Percentiles rank a stretch among this genome's conserved stretches.
Conservation (phyloP, 2,797 vertebrate genomes). For the Fistularia commersonii region DNA sequence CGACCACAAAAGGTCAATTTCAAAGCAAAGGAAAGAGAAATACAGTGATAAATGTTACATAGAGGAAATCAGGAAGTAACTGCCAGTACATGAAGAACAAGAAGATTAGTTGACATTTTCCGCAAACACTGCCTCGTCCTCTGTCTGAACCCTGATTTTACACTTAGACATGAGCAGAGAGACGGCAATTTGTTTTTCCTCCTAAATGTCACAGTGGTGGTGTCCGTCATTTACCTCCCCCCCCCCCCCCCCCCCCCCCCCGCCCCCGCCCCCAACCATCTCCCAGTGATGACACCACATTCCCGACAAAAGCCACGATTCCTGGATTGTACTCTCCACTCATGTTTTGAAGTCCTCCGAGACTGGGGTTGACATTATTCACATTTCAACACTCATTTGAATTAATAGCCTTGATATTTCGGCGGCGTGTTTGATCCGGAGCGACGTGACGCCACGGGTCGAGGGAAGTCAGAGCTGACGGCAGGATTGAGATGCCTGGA, state of each 20-base stretch:
- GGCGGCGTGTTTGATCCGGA: conserved; percentile 2
- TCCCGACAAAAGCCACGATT: conserved; percentile 13
- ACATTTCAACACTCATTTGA: conserved; percentile 49
- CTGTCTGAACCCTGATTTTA: too few species aligned
- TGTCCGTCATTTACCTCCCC: too few species aligned
- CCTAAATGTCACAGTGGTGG: too few species aligned
- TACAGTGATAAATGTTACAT: too few species aligned
- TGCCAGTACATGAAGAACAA: too few species aligned
- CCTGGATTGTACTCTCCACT: conserved; percentile 28
- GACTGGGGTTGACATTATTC: conserved; percentile 52
- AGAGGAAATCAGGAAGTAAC: too few species aligned
- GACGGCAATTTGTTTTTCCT: too few species aligned
- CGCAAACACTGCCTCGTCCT: too few species aligned
- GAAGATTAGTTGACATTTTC: too few species aligned
- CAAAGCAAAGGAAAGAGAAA: too few species aligned
- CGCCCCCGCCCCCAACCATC: background rate
- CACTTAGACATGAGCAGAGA: too few species aligned
- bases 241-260: background rate
- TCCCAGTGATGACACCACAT: conserved; percentile 11
- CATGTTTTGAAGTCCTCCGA: conserved; percentile 30
- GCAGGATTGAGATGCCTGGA: background rate
- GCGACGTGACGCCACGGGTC: conserved; percentile 7
- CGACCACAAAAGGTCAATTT: too few species aligned
- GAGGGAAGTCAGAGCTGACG: conserved; percentile 12
- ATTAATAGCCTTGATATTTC: conserved; percentile 28